These are phyloP conservation scores for Caloenas nicobarica DNA, from an alignment of 2,113 vertebrate genomes.

Conservation along the genomic window DNA sequence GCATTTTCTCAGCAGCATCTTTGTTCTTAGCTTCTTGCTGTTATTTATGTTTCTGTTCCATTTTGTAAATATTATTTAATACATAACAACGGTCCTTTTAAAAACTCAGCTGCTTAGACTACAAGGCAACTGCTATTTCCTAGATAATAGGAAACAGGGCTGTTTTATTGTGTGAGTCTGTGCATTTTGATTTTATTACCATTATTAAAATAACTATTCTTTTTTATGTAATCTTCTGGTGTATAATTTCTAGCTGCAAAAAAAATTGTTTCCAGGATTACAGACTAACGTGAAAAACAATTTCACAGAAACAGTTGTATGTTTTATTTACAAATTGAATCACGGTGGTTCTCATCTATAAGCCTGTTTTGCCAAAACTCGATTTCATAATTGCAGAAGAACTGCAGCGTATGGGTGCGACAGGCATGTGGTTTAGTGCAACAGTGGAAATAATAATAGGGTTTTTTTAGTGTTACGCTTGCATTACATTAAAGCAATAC, in stretches of 20 bases:
- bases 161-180: background rate
- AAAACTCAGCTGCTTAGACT: background rate
- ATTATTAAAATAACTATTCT: background rate
- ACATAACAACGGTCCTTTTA: background rate
- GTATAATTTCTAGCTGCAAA: background rate
- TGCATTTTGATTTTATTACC: background rate
- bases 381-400: background rate
- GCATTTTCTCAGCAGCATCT: background rate
- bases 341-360: background rate
- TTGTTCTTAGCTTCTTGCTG: background rate
- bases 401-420: accelerated
- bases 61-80: background rate
- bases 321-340: background rate
- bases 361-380: background rate
- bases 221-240: background rate
- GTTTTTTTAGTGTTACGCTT: background rate
- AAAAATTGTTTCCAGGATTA: background rate
- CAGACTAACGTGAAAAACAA: background rate
- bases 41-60: background rate
- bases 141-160: background rate
- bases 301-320: background rate
- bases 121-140: background rate
- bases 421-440: accelerated
- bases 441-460: background rate
- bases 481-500: background rate